Evolutionary conservation across 2,797 vertebrate species (phyloP), one percentile per base, ranked within the genome.

Genomic region (Mus spretus): DNA sequence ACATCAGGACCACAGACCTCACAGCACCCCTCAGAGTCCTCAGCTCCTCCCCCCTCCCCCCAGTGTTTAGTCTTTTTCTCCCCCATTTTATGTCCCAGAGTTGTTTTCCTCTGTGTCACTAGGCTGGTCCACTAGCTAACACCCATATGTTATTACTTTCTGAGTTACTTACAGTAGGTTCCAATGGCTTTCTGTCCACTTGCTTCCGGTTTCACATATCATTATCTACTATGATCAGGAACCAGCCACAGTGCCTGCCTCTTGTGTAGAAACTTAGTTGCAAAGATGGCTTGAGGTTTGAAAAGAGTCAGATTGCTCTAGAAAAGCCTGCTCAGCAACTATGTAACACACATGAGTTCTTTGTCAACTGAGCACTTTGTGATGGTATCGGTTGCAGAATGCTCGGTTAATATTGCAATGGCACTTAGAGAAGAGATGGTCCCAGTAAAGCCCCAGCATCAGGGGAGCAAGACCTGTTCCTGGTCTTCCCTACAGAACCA

Each of bases 41-140:
- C 53, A 44, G 1, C 6, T 3, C 6, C 20, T 14, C 6, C 8
- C 5, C 6, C 15, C 20, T 3, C 8, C 20, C 26, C 28, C 3
- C 53, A 81, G 3, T 72, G 31, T 20, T 81, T 57, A 7, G 9
- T 61, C 11, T 78, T 53, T 31, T 44, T 59, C 19, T 20, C 28
- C 31, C 65, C 37, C 28, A 3, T 47, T 15, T 57, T 24, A 13
- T 19, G 50, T 47, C 55, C 74, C 10, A 10, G 34, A 55, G 75
- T 53, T 81, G 24, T 84, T 37, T 50, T 17, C 8, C 19, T 12
- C 14, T 37, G 34, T 91, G 82, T 87, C 55, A 53, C 47, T 20
- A 31, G 14, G 44, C 5, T 55, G 37, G 2, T 15, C 53, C 53
- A 3, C 2, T 78, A 13, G 22, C 37, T 28, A 81, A n/a, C 70